These are phyloP conservation scores for Hemibagrus guttatus DNA, from an alignment of 2,797 vertebrate species.

Conservation along the genomic window DNA sequence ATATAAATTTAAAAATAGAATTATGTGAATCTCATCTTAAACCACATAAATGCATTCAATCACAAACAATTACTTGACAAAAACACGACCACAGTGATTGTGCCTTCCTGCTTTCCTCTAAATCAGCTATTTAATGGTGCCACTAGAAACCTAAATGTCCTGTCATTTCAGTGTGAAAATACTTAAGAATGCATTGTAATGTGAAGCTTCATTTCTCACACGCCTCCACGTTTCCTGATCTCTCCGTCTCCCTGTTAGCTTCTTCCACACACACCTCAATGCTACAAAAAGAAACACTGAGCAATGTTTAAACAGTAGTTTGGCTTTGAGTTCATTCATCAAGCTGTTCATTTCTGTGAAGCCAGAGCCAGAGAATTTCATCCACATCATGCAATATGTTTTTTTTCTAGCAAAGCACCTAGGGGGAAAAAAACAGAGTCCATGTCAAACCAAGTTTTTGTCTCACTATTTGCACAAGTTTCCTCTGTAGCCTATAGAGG, in stretches of 20 bases:
- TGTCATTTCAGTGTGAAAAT: slow-evolving; percentile 15
- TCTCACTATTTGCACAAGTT: neutral
- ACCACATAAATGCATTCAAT: neutral
- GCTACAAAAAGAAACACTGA: slow-evolving; percentile 2
- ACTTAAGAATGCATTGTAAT: slow-evolving; percentile 5
- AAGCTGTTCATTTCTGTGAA: neutral
- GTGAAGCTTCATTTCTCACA: neutral
- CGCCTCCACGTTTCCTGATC: neutral
- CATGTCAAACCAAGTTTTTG: neutral
- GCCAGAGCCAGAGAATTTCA: neutral
- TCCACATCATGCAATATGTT: neutral
- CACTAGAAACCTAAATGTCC: neutral
- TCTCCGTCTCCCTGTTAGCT: neutral
- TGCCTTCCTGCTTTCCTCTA: neutral
- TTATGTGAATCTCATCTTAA: neutral
- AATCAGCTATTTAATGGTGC: neutral
- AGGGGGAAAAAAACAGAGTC: neutral
- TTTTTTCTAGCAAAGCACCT: neutral
- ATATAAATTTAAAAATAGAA: neutral
- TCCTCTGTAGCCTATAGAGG: slow-evolving; percentile 8
- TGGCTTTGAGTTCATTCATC: neutral
- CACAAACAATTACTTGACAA: neutral
- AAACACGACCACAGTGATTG: neutral
- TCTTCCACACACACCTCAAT: neutral
- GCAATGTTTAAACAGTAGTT: neutral